phyloP scores from a whole-genome alignment of 2,797 vertebrate species.

The Oryzias dopingdopingensis region DNA sequence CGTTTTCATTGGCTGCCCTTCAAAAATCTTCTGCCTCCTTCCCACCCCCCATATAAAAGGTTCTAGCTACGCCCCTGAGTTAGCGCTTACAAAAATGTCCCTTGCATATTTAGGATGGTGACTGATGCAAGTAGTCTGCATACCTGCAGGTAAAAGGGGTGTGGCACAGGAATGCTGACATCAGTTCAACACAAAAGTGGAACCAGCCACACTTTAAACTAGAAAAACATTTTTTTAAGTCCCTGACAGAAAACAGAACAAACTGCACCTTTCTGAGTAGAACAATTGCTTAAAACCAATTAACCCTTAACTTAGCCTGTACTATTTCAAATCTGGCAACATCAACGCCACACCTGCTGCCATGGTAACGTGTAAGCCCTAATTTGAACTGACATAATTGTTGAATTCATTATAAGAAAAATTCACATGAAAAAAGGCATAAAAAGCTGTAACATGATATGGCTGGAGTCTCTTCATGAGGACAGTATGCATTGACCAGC shows the following conservation, averaged over 20 bases:
- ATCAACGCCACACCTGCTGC: no score
- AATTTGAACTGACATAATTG: slow-evolving; percentile 13
- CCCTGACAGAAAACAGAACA: slow-evolving; percentile 5
- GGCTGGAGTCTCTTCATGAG: background rate
- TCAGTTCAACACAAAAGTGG: slow-evolving; percentile 21
- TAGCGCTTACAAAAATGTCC: no score
- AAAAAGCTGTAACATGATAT: background rate
- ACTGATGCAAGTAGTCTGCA: background rate
- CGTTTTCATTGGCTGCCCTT: no score
- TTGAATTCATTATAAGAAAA: background rate
- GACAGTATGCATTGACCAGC: no score
- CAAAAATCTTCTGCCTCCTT: no score
- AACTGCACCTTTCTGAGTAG: slow-evolving; percentile 1
- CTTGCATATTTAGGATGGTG: background rate
- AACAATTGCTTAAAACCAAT: no score
- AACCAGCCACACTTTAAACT: background rate
- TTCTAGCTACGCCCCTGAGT: no score
- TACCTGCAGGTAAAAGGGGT: slow-evolving; percentile 5
- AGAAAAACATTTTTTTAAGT: slow-evolving; percentile 19
- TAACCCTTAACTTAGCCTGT: no score
- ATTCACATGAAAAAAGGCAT: background rate
- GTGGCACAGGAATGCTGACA: slow-evolving; percentile 14
- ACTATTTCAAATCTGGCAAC: no score
- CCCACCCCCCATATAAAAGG: no score
- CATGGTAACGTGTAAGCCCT: slow-evolving; percentile 9